These are phyloP conservation scores for Pangasius larnaudii DNA, from an alignment of 2,797 vertebrate species.

Conservation along the genomic window DNA sequence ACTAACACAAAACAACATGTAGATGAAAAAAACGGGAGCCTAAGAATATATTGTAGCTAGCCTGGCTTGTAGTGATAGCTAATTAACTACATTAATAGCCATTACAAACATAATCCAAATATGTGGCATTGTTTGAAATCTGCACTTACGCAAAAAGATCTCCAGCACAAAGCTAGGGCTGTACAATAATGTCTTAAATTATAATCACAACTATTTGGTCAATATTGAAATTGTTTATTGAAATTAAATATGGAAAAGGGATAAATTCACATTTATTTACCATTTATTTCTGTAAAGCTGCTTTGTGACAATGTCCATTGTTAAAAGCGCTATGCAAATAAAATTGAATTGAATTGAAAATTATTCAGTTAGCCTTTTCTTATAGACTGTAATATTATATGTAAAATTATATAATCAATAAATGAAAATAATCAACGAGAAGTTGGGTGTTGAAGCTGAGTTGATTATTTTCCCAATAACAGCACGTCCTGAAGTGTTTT, in stretches of 20 bases:
- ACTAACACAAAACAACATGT: conserved; percentile 25
- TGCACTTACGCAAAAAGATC: background rate
- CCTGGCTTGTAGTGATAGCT: background rate
- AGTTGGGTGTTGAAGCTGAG: background rate
- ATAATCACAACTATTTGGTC: background rate
- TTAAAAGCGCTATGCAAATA: too few relatives aligned
- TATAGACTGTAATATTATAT: background rate
- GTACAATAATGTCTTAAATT: background rate
- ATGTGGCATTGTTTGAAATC: background rate
- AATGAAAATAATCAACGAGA: background rate
- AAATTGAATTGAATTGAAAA: too few relatives aligned
- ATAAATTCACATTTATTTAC: too few relatives aligned
- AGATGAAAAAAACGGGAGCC: background rate
- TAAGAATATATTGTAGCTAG: background rate
- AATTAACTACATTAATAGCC: background rate
- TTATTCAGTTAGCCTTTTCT: background rate
- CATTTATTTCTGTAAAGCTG: too few relatives aligned
- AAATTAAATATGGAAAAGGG: too few relatives aligned
- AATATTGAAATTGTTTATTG: background rate
- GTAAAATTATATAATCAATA: background rate
- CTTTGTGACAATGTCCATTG: too few relatives aligned
- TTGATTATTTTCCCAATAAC: background rate
- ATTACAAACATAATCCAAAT: background rate
- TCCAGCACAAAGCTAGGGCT: background rate
- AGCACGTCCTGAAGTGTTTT: background rate